phyloP scores from a whole-genome alignment of 2,113 vertebrate genomes.

The Petromus typicus region DNA sequence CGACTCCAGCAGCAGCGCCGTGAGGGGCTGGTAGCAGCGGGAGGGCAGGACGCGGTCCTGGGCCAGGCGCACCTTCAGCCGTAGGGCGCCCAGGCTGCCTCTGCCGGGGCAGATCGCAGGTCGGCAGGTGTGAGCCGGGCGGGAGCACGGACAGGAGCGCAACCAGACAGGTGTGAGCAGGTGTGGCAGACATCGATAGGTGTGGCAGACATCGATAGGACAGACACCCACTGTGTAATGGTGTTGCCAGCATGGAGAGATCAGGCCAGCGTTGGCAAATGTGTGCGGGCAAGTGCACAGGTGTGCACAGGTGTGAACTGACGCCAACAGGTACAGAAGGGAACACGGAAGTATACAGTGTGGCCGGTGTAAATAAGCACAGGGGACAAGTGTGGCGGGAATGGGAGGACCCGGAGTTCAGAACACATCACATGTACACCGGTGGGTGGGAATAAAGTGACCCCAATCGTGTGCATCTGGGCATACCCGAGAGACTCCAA shows the following conservation, averaged over 20 bases:
- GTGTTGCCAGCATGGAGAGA: too few relatives aligned
- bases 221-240: background rate
- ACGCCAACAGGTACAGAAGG: fast-evolving
- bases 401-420: background rate
- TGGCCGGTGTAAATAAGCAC: background rate
- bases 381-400: background rate
- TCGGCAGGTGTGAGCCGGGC: background rate
- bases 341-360: background rate
- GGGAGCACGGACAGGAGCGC: background rate
- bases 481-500: fast-evolving
- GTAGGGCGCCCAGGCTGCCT: conserved; percentile 92
- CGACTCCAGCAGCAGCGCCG: conserved; percentile 91
- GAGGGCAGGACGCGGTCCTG: conserved; percentile 92
- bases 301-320: background rate
- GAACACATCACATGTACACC: background rate
- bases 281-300: background rate
- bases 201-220: background rate
- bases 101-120: conserved; percentile 67
- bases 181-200: background rate
- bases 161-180: background rate
- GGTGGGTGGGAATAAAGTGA: background rate
- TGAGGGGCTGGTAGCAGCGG: conserved; percentile 90
- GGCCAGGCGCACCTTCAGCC: conserved; percentile 90
- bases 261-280: background rate
- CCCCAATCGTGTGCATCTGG: fast-evolving